phyloP scores from a whole-genome alignment of 2,113 vertebrate genomes.

The Xiphias gladius region DNA sequence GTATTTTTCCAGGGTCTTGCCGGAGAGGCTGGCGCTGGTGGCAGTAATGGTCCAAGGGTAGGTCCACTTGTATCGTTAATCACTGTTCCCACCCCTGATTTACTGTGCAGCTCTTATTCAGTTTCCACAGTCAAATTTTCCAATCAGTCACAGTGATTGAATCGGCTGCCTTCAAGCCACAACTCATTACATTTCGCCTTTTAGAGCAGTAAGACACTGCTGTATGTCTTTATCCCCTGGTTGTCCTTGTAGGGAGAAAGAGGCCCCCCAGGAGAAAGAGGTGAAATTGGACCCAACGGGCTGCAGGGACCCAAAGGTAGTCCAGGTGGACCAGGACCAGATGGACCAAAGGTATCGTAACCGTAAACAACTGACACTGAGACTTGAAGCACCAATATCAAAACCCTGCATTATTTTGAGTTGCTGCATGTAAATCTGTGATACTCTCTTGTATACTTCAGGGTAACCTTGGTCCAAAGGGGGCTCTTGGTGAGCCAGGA shows the following conservation, averaged over 20 bases:
- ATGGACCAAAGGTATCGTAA: slow-evolving; percentile 92
- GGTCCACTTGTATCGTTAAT: slow-evolving; percentile 47
- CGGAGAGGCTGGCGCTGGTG: slow-evolving; percentile 91
- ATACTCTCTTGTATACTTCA: slow-evolving; percentile 57
- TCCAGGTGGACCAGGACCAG: slow-evolving; percentile 92
- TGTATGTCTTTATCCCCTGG: neutral
- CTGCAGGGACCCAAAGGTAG: slow-evolving; percentile 93
- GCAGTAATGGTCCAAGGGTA: slow-evolving; percentile 91
- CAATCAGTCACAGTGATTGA: too few relatives aligned
- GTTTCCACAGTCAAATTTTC: too few relatives aligned
- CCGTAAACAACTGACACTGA: neutral
- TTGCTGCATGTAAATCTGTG: too few relatives aligned
- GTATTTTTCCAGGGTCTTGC: slow-evolving; percentile 88
- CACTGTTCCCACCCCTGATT: neutral
- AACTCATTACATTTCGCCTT: neutral
- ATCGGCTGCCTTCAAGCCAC: too few relatives aligned
- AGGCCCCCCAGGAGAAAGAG: slow-evolving; percentile 96
- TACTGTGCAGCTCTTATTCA: neutral
- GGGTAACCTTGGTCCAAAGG: slow-evolving; percentile 92
- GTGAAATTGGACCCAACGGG: slow-evolving; percentile 90
- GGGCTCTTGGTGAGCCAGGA: slow-evolving; percentile 90
- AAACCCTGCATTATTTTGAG: neutral
- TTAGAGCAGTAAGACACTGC: neutral
- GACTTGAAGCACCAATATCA: neutral
- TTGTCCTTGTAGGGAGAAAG: slow-evolving; percentile 90